Evolutionary conservation across 2,888 invertebrate genomes (phyloP), one percentile per base, ranked within the genome.

Genomic region (Pteria penguin): DNA sequence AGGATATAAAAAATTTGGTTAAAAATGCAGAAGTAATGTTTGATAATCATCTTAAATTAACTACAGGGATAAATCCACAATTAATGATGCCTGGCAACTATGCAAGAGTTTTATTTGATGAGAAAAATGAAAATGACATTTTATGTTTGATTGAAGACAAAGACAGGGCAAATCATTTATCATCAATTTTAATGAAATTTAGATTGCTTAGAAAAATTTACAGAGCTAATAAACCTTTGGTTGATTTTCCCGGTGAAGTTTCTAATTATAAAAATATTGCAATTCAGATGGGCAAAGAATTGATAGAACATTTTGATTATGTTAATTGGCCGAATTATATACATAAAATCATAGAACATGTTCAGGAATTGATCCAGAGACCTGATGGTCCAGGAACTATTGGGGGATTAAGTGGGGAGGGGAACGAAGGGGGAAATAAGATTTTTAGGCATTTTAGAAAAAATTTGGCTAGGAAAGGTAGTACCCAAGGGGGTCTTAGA

Each of bases 391-490:
- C 60, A 29, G 60, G 54, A 8, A 54, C 27, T 52, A 22, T 66
- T 52, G 67, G 55, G 18, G 27, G 5, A n/a, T n/a, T n/a, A n/a
- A 69, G 58, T 69, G 31, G 57, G 1, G 68, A 58, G 18, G 36
- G 68, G 1, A 69, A 69, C 22, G 68, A 58, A 26, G 58, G 54
- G 1, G 68, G 68, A n/a, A 69, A 69, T 32, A 69, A 69, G 31
- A 27, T 69, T 4, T 69, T 69, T 22, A 31, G 58, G 24, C 58
- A 58, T 57, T 58, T 58, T 24, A 22, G 58, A 33, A 69, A 69
- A 69, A 69, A 58, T n/a, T 26, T 69, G 11, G 27, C 58, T n/a
- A 8, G 68, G 33, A 24, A 54, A 24, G 68, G 68, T 5, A 57
- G 33, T 11, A 69, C 68, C 2, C 54, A 58, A 24, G 68, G 68